These are phyloP conservation scores for Xanthia togata DNA, from an alignment of 2,888 invertebrate species.

Conservation along the genomic window DNA sequence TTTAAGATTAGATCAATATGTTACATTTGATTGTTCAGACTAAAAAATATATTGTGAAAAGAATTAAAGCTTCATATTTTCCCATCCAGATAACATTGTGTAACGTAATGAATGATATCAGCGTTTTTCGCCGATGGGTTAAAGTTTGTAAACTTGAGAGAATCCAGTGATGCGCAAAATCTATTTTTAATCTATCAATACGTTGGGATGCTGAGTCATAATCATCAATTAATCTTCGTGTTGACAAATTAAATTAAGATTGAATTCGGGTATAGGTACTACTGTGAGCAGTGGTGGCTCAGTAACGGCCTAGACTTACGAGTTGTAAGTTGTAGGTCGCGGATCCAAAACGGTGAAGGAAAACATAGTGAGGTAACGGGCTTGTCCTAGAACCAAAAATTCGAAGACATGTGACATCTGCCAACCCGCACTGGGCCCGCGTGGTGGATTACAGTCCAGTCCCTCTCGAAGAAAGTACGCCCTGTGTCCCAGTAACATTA, in stretches of 20 bases:
- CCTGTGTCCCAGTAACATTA: no score
- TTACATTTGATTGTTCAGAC: background rate
- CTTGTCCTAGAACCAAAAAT: no score
- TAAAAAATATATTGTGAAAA: background rate
- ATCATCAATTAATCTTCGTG: slow-evolving; percentile 52
- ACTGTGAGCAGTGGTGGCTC: no score
- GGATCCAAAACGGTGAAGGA: no score
- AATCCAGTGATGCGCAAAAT: slow-evolving; percentile 59
- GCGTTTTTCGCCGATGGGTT: slow-evolving; percentile 31
- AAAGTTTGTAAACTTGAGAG: slow-evolving; percentile 48
- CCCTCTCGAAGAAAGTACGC: no score
- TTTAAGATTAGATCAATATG: background rate
- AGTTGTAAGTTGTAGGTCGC: no score
- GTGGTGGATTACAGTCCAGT: no score
- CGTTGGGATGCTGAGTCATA: slow-evolving; percentile 54
- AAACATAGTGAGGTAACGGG: no score
- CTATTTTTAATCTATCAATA: slow-evolving; percentile 61
- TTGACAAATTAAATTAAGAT: slow-evolving; percentile 49
- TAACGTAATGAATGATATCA: slow-evolving; percentile 30
- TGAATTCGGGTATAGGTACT: background rate
- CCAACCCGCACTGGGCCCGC: no score
- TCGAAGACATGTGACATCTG: no score
- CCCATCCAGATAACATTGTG: background rate
- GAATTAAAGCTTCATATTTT: background rate
- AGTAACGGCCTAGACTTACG: no score